A percentile compares a stretch with the other conserved stretches of the same genome.
Conservation (phyloP, 2,113 vertebrate genomes). For the Oreocharis arfaki region DNA sequence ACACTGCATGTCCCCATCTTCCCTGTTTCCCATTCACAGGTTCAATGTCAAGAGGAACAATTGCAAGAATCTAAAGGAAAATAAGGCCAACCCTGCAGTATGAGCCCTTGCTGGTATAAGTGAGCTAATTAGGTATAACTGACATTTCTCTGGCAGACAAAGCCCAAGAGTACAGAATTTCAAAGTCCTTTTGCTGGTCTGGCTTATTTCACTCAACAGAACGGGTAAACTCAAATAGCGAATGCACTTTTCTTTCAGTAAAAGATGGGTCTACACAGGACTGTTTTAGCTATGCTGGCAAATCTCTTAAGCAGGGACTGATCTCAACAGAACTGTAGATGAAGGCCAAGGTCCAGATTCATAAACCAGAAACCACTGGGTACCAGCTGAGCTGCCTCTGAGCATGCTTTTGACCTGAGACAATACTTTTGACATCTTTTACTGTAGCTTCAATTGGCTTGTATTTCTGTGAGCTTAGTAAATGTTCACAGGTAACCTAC, state of each 20-base stretch:
- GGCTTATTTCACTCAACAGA: conserved; percentile 20
- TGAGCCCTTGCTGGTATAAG: not conserved
- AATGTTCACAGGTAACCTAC: not conserved
- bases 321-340: not conserved
- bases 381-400: not conserved
- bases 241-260: not conserved
- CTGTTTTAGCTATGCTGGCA: not conserved
- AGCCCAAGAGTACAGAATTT: not conserved
- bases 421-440: not conserved
- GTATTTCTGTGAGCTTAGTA: not conserved
- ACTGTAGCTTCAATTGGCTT: not conserved
- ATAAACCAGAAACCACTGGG: not conserved
- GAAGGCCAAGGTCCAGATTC: not conserved
- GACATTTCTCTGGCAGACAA: not conserved
- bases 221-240: not conserved
- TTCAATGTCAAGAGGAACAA: not conserved
- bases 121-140: not conserved
- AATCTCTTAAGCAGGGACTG: not conserved
- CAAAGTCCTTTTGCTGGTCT: not conserved
- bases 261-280: not conserved
- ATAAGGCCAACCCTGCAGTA: not conserved
- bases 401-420: not conserved
- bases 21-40: not conserved
- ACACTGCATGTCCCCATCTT: not conserved
- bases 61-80: not conserved